Evolutionary conservation across 92 coral and sea anemone species (phyloP).

Genomic region (Isaurus tuberculatus): DNA sequence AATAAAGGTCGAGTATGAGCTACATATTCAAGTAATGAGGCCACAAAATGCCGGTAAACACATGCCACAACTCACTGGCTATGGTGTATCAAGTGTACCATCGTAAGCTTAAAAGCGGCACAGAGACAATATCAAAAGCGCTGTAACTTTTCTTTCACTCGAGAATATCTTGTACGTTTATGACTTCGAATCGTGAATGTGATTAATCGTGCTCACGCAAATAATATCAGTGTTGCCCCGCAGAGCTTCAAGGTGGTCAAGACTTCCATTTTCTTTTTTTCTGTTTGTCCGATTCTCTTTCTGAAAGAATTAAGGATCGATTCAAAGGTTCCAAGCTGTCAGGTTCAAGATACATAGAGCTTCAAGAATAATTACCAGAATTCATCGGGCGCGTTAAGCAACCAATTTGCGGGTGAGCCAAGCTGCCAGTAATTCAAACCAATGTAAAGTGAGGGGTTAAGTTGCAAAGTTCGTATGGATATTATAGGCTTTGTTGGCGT

Average conservation of each 20-base stretch:
- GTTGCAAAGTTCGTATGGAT: conserved; percentile 39
- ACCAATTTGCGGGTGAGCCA: conserved; percentile 11
- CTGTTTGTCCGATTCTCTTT: conserved; percentile 29
- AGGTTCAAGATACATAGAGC: background rate
- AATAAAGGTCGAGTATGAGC: conserved; percentile 33
- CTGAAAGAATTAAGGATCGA: conserved; percentile 8
- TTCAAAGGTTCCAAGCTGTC: conserved; percentile 23
- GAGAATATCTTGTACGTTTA: background rate
- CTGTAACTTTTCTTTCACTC: background rate
- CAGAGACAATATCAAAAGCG: background rate
- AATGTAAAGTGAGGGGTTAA: conserved; percentile 40
- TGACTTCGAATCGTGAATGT: no score
- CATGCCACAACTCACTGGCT: background rate
- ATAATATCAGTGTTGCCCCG: background rate
- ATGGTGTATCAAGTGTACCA: conserved; percentile 2
- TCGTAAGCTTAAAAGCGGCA: conserved; percentile 15
- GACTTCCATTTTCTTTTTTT: background rate
- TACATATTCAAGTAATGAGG: conserved; percentile 44
- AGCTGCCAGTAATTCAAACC: conserved; percentile 42
- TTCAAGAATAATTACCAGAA: conserved; percentile 40
- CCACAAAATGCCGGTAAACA: conserved; percentile 23
- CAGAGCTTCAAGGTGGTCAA: conserved; percentile 21
- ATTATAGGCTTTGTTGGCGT: conserved; percentile 40
- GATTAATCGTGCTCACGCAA: background rate
- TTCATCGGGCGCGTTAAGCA: conserved; percentile 22